Base-by-base conservation (phyloP, 1,140 invertebrate species). In the Orius laevigatus region DNA sequence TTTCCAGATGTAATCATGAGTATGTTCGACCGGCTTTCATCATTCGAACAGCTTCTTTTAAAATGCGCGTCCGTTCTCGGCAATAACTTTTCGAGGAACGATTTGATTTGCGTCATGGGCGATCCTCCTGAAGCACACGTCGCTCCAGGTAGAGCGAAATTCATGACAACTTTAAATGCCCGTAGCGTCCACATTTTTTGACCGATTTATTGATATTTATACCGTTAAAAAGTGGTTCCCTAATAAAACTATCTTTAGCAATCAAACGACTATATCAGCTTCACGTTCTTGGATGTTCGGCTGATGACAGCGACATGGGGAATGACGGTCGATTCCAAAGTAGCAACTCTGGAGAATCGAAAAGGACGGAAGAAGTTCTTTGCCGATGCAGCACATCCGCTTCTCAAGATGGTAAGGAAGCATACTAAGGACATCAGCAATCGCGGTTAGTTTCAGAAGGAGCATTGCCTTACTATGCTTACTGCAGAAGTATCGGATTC, bases 41-140 rank as follows among this genome's bases (percentile, higher is more conserved):
- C 72, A 0, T 67, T 72, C 40, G 74, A 76, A 59, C 73, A 77
- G 56, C 61, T 73, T 45, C 50, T 78, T 2, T 53, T 78, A 1
- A 78, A 78, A 60, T 73, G 70, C 50, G 70, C 70, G 3, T 65
- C 74, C 0, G 68, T 76, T 0, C 59, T 77, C 3, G 75, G 75
- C 1, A 69, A 71, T 34, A 66, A 66, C 18, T 70, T 77, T 49
- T 66, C 68, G 9, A 63, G 73, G 53, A 59, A 61, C 32, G 73
- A 76, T 67, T 54, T 77, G 9, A 57, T 68, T 8, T 64, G 66
- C 55, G 53, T 77, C 6, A 62, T 75, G 60, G 59, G 66, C 44
- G 59, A 60, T 12, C 65, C 66, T 18, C 58, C 62, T n/a, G 48
- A 58, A 3, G 60, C 62, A 46, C 63, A 66, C 43, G 64, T 69